Conservation (phyloP, 2,888 invertebrate genomes). For the Hoplodrina blanda region DNA sequence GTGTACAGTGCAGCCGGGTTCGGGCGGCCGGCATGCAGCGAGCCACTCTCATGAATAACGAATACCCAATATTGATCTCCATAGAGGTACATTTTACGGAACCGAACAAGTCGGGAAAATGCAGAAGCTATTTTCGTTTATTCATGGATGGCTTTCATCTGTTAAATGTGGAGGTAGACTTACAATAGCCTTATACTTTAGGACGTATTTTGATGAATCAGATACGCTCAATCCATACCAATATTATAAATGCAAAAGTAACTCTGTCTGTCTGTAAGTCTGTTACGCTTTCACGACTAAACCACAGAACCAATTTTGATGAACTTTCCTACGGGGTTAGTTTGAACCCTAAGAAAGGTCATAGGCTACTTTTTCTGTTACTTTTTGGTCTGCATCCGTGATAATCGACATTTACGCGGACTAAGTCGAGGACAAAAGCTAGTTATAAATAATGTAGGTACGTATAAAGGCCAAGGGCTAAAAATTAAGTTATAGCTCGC, state of each 20-base stretch:
- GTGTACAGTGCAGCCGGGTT: conserved; percentile 59
- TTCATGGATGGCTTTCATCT: conserved; percentile 18
- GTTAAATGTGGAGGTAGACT: background rate
- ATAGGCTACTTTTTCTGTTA: no score
- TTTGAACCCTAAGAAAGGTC: no score
- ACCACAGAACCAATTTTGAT: no score
- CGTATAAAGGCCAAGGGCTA: background rate
- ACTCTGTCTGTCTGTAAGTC: no score
- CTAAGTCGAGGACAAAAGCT: no score
- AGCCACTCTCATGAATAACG: conserved; percentile 78
- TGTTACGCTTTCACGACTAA: no score
- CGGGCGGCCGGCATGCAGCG: conserved; percentile 49
- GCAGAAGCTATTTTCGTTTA: conserved; percentile 57
- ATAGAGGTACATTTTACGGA: conserved; percentile 66
- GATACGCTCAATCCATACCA: background rate
- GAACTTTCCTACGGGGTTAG: no score
- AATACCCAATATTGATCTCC: conserved; percentile 78
- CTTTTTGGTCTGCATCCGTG: no score
- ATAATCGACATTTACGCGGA: no score
- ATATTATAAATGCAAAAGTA: no score
- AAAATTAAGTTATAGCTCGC: conserved; percentile 8
- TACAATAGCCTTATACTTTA: conserved; percentile 2
- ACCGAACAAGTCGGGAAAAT: conserved; percentile 57
- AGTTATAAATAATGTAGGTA: no score
- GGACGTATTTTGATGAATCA: background rate